Evolutionary conservation across 1,140 invertebrate species (phyloP), one percentile per base, ranked within the genome.

Genomic region (Leptopilina boulardi): DNA sequence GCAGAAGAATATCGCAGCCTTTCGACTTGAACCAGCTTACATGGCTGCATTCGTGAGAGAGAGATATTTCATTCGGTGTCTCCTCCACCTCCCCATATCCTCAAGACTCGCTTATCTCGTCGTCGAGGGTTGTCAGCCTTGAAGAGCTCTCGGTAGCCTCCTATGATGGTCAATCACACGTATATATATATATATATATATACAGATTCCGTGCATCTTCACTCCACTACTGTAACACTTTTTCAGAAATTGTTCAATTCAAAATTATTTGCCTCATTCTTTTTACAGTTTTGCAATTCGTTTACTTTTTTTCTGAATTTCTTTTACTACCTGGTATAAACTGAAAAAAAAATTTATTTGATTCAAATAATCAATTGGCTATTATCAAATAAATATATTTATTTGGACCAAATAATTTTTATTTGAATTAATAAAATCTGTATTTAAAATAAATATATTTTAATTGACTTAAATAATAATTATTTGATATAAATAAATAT

Each of bases 21-120:
- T 23, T 44, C 30, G 19, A 47, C 34, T 71, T 47, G 70, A 41
- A 71, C 18, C 42, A 47, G 38, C 42, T 19, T 41, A 71, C 19
- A 26, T 21, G 70, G 30, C 30, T 41, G 73, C 59, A 66, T 66
- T 66, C 59, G 59, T 34, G 59, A 30, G 76, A 87, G 82, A 86
- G 83, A 86, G 85, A 87, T 87, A 87, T 87, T 86, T 87, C 86
- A 86, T 86, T 86, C 79, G 79, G 80, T 85, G 78, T 84, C 80
- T 83, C 83, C 73, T 78, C 38, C 74, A 18, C 26, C 59, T 66
- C 26, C 59, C 59, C 34, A 38, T 38, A 66, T 30, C 70, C 71
- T 77, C 79, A 73, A 38, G 44, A 78, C 70, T 75, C 71, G 78
- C 84, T 86, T 84, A 87, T 85, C 86, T 80, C 73, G 73, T 81